A percentile compares a stretch with the other conserved stretches of the same genome.
Conservation (phyloP, 2,888 invertebrate species). For the Geotrupes spiniger region DNA sequence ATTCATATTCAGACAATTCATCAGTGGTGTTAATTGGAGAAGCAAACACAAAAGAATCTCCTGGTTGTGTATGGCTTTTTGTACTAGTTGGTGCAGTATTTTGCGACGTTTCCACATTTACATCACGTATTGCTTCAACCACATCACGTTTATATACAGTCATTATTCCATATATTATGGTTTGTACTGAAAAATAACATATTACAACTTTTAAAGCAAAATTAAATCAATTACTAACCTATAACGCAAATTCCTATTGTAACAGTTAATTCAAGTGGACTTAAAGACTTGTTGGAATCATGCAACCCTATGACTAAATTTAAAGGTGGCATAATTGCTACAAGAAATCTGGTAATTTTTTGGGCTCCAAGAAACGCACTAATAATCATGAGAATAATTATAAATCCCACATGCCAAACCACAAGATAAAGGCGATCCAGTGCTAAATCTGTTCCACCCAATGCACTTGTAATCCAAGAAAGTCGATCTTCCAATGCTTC, state of each 20-base stretch:
- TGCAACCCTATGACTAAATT: slow-evolving; percentile 43
- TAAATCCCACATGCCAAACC: slow-evolving; percentile 42
- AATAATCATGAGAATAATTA: slow-evolving; percentile 43
- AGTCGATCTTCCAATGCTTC: slow-evolving; percentile 44
- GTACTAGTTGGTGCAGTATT: not conserved
- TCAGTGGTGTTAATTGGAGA: not conserved
- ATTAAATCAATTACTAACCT: slow-evolving; percentile 9
- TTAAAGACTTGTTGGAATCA: slow-evolving; percentile 36
- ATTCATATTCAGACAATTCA: slow-evolving; percentile 7
- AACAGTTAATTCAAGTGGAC: slow-evolving; percentile 24
- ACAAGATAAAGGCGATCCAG: slow-evolving; percentile 44
- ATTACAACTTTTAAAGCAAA: not conserved
- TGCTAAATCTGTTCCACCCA: slow-evolving; percentile 47
- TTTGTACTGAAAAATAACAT: slow-evolving; percentile 7
- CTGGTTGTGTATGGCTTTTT: not conserved
- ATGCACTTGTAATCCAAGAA: slow-evolving; percentile 42
- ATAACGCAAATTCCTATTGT: slow-evolving; percentile 7
- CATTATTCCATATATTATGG: not conserved
- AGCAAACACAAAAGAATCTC: not conserved
- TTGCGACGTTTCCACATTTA: no score
- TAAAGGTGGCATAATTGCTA: slow-evolving; percentile 39
- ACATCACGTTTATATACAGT: not conserved
- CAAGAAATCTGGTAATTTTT: slow-evolving; percentile 37
- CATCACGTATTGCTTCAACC: no score
- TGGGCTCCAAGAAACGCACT: slow-evolving; percentile 45